Evolutionary conservation across 1,140 invertebrate genomes (phyloP).

Genomic region (Euura saliciscinereae): DNA sequence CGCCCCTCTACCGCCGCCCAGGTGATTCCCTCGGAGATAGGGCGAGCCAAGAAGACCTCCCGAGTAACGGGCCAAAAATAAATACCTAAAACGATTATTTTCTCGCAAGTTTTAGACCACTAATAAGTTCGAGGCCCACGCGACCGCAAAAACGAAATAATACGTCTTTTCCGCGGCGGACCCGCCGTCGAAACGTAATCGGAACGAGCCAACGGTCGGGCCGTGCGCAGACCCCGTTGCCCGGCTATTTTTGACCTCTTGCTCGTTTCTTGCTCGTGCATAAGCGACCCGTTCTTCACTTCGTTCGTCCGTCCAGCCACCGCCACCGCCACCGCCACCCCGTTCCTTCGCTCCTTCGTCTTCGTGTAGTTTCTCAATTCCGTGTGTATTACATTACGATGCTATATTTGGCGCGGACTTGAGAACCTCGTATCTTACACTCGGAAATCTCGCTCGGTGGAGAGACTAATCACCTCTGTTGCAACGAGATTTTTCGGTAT

Average conservation of each 20-base stretch:
- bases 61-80: background rate
- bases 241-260: background rate
- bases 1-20: background rate
- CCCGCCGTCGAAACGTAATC: background rate
- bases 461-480: no score
- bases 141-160: background rate
- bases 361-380: slow-evolving; percentile 32
- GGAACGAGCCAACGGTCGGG: background rate
- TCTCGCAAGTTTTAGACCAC: background rate
- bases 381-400: slow-evolving; percentile 58
- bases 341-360: background rate
- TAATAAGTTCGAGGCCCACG: background rate
- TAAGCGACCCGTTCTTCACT: background rate
- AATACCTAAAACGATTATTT: background rate
- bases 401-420: slow-evolving; percentile 54
- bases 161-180: background rate
- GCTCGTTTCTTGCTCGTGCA: background rate
- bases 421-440: background rate
- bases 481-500: no score
- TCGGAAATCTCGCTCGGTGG: no score
- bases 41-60: no score
- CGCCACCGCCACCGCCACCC: background rate
- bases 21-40: background rate
- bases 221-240: background rate
- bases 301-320: background rate